Percentiles rank a stretch among this genome's conserved stretches.
Conservation (phyloP, 2,113 vertebrate species). For the Python bivittatus region DNA sequence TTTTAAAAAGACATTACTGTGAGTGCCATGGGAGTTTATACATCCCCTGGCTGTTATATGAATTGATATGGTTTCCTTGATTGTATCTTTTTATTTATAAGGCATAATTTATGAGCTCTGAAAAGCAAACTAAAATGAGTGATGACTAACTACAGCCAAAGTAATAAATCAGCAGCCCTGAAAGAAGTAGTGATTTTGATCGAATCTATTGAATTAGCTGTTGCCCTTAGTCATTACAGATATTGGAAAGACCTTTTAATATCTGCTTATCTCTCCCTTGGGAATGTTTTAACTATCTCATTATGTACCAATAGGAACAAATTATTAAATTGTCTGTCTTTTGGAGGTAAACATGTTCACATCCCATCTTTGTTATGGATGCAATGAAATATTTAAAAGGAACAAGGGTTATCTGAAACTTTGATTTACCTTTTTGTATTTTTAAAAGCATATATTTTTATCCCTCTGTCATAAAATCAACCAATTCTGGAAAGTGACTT, state of each 20-base stretch:
- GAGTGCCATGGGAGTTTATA: slow-evolving; percentile 77
- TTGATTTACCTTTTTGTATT: slow-evolving; percentile 11
- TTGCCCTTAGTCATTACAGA: slow-evolving; percentile 90
- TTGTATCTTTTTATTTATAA: slow-evolving; percentile 99
- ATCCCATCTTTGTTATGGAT: slow-evolving; percentile 69
- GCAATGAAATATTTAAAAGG: slow-evolving; percentile 43
- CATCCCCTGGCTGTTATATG: slow-evolving; percentile 80
- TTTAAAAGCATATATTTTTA: neutral
- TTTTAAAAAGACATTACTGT: slow-evolving; percentile 84
- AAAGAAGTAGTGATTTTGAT: slow-evolving; percentile 90
- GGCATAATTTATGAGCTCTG: slow-evolving; percentile 94
- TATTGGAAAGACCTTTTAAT: slow-evolving; percentile 98
- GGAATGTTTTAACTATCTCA: slow-evolving; percentile 81
- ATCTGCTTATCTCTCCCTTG: slow-evolving; percentile 87
- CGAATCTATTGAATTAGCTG: slow-evolving; percentile 97
- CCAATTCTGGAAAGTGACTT: neutral
- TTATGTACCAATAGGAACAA: slow-evolving; percentile 80
- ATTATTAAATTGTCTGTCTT: slow-evolving; percentile 78
- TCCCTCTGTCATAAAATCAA: neutral
- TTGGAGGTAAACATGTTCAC: slow-evolving; percentile 71
- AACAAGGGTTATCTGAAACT: slow-evolving; percentile 58
- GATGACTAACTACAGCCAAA: slow-evolving; percentile 82
- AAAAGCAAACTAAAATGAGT: slow-evolving; percentile 87
- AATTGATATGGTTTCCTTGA: slow-evolving; percentile 96
- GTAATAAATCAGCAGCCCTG: slow-evolving; percentile 91